Evolutionary conservation across 2,797 vertebrate genomes (phyloP).

Genomic region (Novumbra hubbsi): DNA sequence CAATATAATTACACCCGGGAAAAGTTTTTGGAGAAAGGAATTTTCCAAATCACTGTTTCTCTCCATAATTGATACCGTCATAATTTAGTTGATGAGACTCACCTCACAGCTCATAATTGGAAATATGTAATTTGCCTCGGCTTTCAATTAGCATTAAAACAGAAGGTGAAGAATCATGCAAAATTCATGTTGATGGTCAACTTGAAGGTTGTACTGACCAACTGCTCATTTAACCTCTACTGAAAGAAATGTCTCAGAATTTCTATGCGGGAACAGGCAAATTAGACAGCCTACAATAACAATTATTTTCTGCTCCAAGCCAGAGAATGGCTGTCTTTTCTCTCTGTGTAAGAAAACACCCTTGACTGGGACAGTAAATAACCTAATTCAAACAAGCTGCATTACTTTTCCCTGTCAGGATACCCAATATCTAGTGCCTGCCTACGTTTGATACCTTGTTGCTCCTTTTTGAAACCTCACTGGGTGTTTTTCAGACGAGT

Average conservation of each 20-base stretch:
- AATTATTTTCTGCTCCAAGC: neutral
- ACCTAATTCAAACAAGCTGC: neutral
- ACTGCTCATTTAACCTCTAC: slow-evolving; percentile 70
- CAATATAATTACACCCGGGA: slow-evolving; percentile 55
- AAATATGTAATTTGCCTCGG: slow-evolving; percentile 71
- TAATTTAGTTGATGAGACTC: slow-evolving; percentile 69
- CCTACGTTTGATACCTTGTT: slow-evolving; percentile 3
- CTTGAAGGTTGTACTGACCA: slow-evolving; percentile 71
- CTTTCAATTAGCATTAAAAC: slow-evolving; percentile 70
- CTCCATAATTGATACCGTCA: slow-evolving; percentile 71
- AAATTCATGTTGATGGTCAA: slow-evolving; percentile 69
- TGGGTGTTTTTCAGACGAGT: neutral
- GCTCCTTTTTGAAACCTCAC: neutral
- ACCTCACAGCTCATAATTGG: slow-evolving; percentile 70
- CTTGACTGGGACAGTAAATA: slow-evolving; percentile 1
- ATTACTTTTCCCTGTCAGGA: neutral
- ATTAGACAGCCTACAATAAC: slow-evolving; percentile 17
- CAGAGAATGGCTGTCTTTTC: neutral
- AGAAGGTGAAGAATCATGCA: slow-evolving; percentile 74
- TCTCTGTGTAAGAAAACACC: neutral
- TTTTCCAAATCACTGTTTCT: slow-evolving; percentile 65
- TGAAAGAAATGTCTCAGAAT: slow-evolving; percentile 66
- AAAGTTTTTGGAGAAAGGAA: slow-evolving; percentile 54
- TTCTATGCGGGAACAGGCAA: slow-evolving; percentile 57
- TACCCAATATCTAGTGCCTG: neutral